Evolutionary conservation across 2,113 vertebrate genomes (phyloP), one percentile per base, ranked within the genome.

Genomic region (Sorex fumeus): DNA sequence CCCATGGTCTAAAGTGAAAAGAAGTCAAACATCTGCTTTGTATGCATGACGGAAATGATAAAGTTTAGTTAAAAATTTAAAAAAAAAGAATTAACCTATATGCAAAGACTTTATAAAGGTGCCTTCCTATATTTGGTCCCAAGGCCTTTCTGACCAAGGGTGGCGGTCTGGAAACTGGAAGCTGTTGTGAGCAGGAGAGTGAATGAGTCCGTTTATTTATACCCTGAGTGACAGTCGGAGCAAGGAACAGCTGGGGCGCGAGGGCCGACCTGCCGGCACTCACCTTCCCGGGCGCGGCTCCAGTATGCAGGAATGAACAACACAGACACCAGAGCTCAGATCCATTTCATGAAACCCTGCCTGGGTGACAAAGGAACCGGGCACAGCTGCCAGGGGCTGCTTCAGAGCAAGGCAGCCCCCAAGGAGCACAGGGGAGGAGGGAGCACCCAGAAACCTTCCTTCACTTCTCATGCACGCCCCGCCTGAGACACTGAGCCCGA

Each of bases 161-260:
- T n/a, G 53, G 43, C 57, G 82, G 40, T 66, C 43, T 92, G 72
- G 74, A 84, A 90, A 78, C 57, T 60, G 21, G 57, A 7, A 40
- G 40, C 40, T 40, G 57, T 23, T 15, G 57, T 19, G 18, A 89
- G 32, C 93, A 91, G 95, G 81, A 79, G 87, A 91, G 84, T 94
- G 95, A 96, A 96, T 94, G 93, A 93, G 93, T 88, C 57, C 0
- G 12, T 82, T 91, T 97, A 97, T 98, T 97, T 98, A 96, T 98
- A 97, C 95, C 95, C 76, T 84, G 89, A 97, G 90, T 97, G 97
- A 97, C 96, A 95, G 13, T 23, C 77, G 93, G 90, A 94, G 95
- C 94, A 84, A 93, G 92, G 66, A 94, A 97, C 97, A 97, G 97
- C 97, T 98, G 98, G 94, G 64, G 93, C 87, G 64, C 4, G 85